These are phyloP conservation scores for Macrotus californicus DNA, from an alignment of 2,113 vertebrate genomes.

Conservation along the genomic window DNA sequence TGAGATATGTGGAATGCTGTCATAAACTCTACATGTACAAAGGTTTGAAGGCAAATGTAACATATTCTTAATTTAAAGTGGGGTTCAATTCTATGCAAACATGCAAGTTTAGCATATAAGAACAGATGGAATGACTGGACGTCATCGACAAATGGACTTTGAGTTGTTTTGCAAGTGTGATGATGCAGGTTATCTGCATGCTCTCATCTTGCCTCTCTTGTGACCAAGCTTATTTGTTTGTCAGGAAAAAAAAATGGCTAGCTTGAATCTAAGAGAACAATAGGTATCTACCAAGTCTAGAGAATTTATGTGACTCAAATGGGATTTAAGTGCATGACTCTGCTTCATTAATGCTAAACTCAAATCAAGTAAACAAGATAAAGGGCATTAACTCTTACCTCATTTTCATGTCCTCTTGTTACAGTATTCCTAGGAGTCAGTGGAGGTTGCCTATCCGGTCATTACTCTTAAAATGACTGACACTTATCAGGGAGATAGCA, in stretches of 20 bases:
- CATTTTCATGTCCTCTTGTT: neutral
- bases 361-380: conserved; percentile 3
- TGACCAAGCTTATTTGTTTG: neutral
- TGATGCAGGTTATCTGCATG: neutral
- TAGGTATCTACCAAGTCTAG: neutral
- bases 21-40: neutral
- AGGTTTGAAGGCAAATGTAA: neutral
- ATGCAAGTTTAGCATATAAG: neutral
- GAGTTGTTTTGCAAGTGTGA: neutral
- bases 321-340: conserved; percentile 24
- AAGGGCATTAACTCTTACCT: neutral
- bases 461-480: neutral
- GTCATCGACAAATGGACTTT: neutral
- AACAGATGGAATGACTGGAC: neutral
- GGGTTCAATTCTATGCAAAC: neutral
- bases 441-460: neutral
- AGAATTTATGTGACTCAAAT: neutral
- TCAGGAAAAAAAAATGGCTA: neutral
- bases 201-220: neutral
- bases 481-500: neutral
- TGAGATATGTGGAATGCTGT: neutral
- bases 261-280: neutral
- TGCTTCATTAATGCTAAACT: conserved; percentile 6
- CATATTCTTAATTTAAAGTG: neutral
- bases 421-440: neutral